A percentile compares a stretch with the other conserved stretches of the same genome.
These are phyloP conservation scores for Pectinophora gossypiella DNA, from an alignment of 1,140 invertebrate species.

Conservation along the genomic window DNA sequence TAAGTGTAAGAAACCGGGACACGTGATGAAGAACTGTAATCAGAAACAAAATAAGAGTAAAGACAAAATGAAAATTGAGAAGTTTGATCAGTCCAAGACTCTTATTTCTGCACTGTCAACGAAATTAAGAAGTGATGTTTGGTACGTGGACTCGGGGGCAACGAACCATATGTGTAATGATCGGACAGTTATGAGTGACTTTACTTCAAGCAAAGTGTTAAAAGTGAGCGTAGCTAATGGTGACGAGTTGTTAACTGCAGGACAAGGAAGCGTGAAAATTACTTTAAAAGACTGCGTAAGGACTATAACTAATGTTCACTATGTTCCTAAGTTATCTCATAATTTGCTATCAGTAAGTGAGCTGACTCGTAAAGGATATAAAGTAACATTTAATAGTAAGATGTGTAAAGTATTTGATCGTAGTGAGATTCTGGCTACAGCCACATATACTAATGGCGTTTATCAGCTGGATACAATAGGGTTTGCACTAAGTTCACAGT, in stretches of 20 bases:
- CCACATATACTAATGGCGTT: not conserved
- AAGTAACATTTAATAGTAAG: not conserved
- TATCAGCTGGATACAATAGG: not conserved
- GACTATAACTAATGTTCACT: constrained; percentile 3
- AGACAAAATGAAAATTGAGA: not conserved
- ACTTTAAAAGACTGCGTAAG: not conserved
- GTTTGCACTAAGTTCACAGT: not conserved
- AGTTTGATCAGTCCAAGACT: not conserved
- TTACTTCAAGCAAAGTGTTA: not conserved
- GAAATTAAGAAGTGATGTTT: not conserved
- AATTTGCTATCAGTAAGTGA: constrained; percentile 2
- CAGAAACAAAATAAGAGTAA: not conserved
- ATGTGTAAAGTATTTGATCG: constrained; percentile 5
- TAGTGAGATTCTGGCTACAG: not conserved
- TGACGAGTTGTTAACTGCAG: not conserved
- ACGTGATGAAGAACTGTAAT: constrained; percentile 6
- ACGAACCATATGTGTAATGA: constrained; percentile 15
- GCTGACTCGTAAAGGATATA: not conserved
- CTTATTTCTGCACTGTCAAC: not conserved
- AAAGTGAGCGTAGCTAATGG: not conserved
- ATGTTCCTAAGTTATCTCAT: not conserved
- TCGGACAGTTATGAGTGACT: not conserved
- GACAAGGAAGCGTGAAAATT: not conserved
- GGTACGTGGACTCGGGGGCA: constrained; percentile 24
- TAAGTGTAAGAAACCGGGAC: constrained; percentile 4